Evolutionary conservation across 2,888 invertebrate species (phyloP).

Genomic region (Troglohyphantes excavatus): DNA sequence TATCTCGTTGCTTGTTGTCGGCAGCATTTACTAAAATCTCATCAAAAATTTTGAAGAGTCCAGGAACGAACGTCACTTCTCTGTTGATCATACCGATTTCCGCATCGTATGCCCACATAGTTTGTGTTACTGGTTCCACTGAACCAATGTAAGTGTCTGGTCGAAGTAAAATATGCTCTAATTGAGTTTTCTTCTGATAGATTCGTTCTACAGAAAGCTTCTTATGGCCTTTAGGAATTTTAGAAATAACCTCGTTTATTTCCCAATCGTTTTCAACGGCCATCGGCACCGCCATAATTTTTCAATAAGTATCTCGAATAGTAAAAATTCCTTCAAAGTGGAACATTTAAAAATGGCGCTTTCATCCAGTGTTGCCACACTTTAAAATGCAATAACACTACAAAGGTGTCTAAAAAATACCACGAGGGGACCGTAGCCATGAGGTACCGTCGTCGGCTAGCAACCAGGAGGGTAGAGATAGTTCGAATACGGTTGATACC

Average conservation of each 20-base stretch:
- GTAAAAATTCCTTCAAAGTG: not conserved
- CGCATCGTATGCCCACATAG: slow-evolving; percentile 97
- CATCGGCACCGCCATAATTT: slow-evolving; percentile 58
- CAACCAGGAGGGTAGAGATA: no score
- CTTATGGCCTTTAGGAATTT: slow-evolving; percentile 82
- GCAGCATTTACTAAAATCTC: slow-evolving; percentile 99
- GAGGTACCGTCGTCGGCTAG: no score
- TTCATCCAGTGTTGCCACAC: no score
- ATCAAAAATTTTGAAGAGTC: slow-evolving; percentile 99
- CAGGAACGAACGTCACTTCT: slow-evolving; percentile 96
- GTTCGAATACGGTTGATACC: no score
- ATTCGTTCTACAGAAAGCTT: slow-evolving; percentile 93
- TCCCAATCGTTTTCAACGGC: slow-evolving; percentile 58
- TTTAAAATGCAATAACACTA: no score
- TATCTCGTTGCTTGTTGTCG: slow-evolving; percentile 97
- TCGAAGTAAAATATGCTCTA: slow-evolving; percentile 98
- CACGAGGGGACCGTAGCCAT: no score
- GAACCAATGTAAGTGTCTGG: slow-evolving; percentile 99
- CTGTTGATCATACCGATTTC: slow-evolving; percentile 89
- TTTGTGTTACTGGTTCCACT: slow-evolving; percentile 83
- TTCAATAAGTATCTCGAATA: not conserved
- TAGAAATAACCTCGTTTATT: slow-evolving; percentile 18
- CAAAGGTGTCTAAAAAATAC: no score
- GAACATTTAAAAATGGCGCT: no score
- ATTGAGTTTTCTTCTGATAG: slow-evolving; percentile 98